Conservation (phyloP, 2,113 vertebrate species). For the Agapornis roseicollis region DNA sequence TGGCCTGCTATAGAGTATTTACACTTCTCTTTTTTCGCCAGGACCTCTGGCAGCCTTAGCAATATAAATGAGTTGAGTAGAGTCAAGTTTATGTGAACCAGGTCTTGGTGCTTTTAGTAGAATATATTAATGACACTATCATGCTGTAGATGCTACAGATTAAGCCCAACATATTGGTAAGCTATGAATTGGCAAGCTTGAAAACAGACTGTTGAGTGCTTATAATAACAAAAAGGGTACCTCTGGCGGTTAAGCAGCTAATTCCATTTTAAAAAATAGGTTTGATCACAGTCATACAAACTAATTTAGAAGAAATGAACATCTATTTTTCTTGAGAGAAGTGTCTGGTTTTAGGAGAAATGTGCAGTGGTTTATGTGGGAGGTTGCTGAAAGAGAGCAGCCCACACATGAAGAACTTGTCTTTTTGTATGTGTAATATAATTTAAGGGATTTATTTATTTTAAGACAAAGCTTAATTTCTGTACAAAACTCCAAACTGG, state of each 20-base stretch:
- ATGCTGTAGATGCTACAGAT: neutral
- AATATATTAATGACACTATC: neutral
- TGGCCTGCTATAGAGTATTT: neutral
- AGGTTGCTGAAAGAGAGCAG: slow-evolving; percentile 14
- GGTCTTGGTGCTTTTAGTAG: neutral
- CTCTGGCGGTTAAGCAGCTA: neutral
- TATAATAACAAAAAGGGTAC: neutral
- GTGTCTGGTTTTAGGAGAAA: slow-evolving; percentile 27
- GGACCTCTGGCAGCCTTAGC: neutral
- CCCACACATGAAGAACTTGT: neutral
- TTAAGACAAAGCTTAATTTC: neutral
- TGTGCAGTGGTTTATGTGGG: neutral
- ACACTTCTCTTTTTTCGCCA: rapidly evolving
- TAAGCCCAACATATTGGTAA: neutral
- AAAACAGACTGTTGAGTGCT: neutral
- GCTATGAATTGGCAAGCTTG: neutral
- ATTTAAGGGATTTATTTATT: neutral
- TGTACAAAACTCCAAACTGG: neutral
- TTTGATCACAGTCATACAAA: neutral
- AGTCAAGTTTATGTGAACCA: neutral
- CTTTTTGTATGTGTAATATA: neutral
- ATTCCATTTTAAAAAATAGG: neutral
- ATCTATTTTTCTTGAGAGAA: neutral
- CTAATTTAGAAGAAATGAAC: neutral
- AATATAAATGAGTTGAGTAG: neutral